Conservation (phyloP, 2,888 invertebrate genomes). For the Odontomyia ornata region DNA sequence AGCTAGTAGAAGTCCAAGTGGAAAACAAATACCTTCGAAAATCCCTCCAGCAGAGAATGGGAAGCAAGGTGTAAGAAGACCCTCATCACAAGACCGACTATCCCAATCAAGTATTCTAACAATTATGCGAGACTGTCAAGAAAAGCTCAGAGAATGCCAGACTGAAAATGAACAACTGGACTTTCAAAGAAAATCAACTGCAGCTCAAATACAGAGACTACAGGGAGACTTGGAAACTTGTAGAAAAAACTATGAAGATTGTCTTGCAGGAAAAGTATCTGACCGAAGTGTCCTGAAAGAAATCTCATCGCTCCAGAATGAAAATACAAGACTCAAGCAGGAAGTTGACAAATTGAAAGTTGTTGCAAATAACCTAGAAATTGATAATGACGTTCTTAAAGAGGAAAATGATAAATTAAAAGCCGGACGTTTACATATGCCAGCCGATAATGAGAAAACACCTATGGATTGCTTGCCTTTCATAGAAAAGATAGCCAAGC, state of each 20-base stretch:
- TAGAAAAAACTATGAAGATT: constrained; percentile 4
- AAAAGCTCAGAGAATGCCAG: background rate
- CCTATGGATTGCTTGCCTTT: background rate
- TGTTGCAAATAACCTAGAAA: background rate
- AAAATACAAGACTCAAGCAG: background rate
- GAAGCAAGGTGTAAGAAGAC: no score
- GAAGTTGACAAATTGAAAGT: background rate
- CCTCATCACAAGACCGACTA: no score
- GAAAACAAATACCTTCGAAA: no score
- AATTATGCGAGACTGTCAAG: background rate
- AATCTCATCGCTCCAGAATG: background rate
- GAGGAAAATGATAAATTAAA: background rate
- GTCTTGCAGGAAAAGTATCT: background rate
- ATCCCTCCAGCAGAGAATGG: no score
- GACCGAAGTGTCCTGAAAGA: background rate
- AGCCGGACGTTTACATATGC: background rate
- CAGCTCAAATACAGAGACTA: background rate
- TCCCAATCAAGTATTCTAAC: no score
- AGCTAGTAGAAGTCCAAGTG: no score
- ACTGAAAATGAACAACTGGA: background rate
- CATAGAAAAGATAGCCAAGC: background rate
- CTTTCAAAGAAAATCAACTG: background rate
- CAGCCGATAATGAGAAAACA: background rate
- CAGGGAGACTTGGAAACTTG: background rate
- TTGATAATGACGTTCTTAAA: background rate